Evolutionary conservation across 1,140 invertebrate genomes (phyloP), one percentile per base, ranked within the genome.

Genomic region (Bombus soroeensis): DNA sequence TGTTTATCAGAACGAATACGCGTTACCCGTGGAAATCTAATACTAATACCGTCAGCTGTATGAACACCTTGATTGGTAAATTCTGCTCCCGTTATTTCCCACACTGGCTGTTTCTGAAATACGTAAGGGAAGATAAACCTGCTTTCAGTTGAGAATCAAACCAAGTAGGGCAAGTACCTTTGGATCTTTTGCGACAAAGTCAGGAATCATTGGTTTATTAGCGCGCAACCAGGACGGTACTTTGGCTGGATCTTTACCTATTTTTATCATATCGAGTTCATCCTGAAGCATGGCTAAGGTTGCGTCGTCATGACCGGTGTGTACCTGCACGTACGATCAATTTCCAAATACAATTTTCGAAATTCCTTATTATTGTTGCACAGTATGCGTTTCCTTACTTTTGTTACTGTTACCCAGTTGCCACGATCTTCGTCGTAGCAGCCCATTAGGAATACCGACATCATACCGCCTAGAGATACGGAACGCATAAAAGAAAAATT

Each of bases 81-180:
- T 94, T 99, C 98, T 0, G 98, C 98, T 1, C 98, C 98, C 4
- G 97, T 98, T 57, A 99, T 98, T 95, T 99, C 98, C 98, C 98
- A 99, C 28, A 99, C 97, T 6, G 98, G 98, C 93, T 98, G 97
- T 77, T 97, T 95, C 94, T 96, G 74, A 81, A 85, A 70, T 68
- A 83, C 25, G 4, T 5, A 10, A 66, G 1, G 12, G 2, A 66
- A 88, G 12, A 18, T 32, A 8, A 5, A 18, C 0, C 10, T 22
- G 28, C 9, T 32, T 6, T 64, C 6, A 28, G 10, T 6, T n/a
- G 62, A 43, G 18, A 78, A 13, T 34, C 18, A 2, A 77, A 32
- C 6, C 28, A 32, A 68, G 18, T 32, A 0, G 34, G 2, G 5
- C 9, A 57, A 22, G 78, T 87, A 96, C 96, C 94, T 98, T 97